These are phyloP conservation scores for Bombyx mandarina DNA, from an alignment of 1,140 invertebrate genomes.

Conservation along the genomic window DNA sequence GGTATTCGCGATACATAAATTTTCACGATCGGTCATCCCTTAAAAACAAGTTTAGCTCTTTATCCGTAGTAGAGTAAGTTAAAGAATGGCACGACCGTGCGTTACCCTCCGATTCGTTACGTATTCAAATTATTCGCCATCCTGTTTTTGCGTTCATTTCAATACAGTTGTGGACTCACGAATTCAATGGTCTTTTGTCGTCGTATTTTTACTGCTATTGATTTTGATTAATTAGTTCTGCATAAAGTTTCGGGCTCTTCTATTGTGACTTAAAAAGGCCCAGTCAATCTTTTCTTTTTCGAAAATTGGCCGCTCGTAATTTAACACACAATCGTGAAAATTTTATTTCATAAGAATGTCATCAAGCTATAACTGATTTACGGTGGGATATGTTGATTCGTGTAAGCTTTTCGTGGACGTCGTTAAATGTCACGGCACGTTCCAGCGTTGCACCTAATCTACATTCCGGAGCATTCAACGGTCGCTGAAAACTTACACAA, in stretches of 20 bases:
- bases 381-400: no score
- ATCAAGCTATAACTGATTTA: no score
- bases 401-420: no score
- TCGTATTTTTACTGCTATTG: constrained; percentile 27
- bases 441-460: constrained; percentile 10
- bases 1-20: constrained; percentile 66
- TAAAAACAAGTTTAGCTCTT: constrained; percentile 70
- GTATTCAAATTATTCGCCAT: constrained; percentile 69
- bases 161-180: constrained; percentile 37
- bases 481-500: constrained; percentile 43
- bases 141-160: constrained; percentile 59
- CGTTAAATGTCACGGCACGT: constrained; percentile 14
- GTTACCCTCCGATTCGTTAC: constrained; percentile 66
- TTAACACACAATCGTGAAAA: no score
- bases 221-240: constrained; percentile 35
- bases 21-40: constrained; percentile 68
- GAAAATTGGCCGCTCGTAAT: no score
- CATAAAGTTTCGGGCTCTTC: constrained; percentile 4
- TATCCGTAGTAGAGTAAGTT: constrained; percentile 61
- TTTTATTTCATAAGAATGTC: no score
- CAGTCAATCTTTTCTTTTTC: neutral
- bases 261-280: neutral
- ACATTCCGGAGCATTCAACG: constrained; percentile 23
- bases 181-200: constrained; percentile 41
- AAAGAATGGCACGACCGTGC: constrained; percentile 60